Evolutionary conservation across 2,888 invertebrate species (phyloP).

Genomic region (Dusona sp.): DNA sequence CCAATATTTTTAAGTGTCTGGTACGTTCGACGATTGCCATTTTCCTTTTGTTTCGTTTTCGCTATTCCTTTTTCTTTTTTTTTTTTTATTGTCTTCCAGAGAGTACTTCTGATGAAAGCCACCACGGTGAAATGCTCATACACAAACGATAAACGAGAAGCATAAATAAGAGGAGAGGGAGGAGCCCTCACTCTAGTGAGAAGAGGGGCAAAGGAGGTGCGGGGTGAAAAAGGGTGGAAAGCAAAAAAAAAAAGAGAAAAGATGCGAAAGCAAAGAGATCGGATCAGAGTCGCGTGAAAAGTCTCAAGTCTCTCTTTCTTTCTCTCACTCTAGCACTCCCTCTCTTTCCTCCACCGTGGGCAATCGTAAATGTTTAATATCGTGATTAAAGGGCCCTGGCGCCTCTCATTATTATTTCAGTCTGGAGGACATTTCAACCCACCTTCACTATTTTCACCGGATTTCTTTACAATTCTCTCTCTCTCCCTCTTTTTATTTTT

Average conservation of each 20-base stretch:
- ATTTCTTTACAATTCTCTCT: slow-evolving; percentile 82
- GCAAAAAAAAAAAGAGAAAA: slow-evolving; percentile 44
- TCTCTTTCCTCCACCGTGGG: slow-evolving; percentile 65
- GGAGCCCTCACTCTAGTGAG: slow-evolving; percentile 53
- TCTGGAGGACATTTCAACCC: slow-evolving; percentile 82
- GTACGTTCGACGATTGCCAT: slow-evolving; percentile 40
- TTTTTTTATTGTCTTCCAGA: slow-evolving; percentile 46
- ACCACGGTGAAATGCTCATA: slow-evolving; percentile 60
- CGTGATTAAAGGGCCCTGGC: slow-evolving; percentile 84
- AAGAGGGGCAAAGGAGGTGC: slow-evolving; percentile 63
- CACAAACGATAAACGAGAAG: slow-evolving; percentile 70
- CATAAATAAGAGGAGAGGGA: slow-evolving; percentile 64
- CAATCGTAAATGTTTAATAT: slow-evolving; percentile 85
- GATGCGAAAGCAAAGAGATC: slow-evolving; percentile 64
- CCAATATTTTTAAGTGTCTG: slow-evolving; percentile 54
- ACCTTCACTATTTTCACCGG: slow-evolving; percentile 69
- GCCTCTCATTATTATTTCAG: slow-evolving; percentile 84
- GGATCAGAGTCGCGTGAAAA: slow-evolving; percentile 70
- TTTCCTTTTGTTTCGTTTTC: slow-evolving; percentile 13
- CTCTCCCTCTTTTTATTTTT: slow-evolving; percentile 70
- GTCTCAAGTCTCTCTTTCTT: slow-evolving; percentile 70
- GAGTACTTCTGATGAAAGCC: slow-evolving; percentile 52
- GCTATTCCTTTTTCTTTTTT: slow-evolving; percentile 14
- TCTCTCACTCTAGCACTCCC: too few relatives aligned
- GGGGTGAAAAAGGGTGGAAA: slow-evolving; percentile 57